Conservation (phyloP, 2,888 invertebrate genomes). For the Pollenia labialis region DNA sequence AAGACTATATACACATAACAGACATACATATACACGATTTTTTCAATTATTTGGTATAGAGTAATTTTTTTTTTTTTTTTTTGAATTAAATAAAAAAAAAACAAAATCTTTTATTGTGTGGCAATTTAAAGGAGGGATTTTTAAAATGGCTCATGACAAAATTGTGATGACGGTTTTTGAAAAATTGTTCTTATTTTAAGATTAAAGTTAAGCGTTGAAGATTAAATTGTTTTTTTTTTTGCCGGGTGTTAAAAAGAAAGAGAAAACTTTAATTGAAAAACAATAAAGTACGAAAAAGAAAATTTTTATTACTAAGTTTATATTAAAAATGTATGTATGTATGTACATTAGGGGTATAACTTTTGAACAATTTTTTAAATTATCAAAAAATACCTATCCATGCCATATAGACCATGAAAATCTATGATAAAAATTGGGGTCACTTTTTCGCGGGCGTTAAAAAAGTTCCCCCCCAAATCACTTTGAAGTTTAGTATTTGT, state of each 20-base stretch:
- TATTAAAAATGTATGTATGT: too few relatives aligned
- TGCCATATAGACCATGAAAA: too few relatives aligned
- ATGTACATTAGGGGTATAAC: too few relatives aligned
- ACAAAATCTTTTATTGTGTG: not conserved
- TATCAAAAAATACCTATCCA: too few relatives aligned
- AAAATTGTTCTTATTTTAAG: not conserved
- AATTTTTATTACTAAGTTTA: too few relatives aligned
- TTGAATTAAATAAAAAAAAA: not conserved
- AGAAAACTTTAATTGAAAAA: not conserved
- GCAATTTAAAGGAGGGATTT: not conserved
- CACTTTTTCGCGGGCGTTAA: too few relatives aligned
- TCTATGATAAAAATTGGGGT: too few relatives aligned
- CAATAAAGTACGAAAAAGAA: not conserved
- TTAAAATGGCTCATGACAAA: not conserved
- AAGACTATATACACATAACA: too few relatives aligned
- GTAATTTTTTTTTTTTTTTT: not conserved
- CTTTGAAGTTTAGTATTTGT: too few relatives aligned
- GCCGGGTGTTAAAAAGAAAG: not conserved
- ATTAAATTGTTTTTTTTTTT: not conserved
- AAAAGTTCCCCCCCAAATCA: too few relatives aligned
- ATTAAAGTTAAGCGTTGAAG: not conserved
- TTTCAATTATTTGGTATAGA: constrained; percentile 9
- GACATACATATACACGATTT: not conserved
- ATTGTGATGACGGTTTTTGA: not conserved
- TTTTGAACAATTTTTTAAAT: too few relatives aligned